These are phyloP conservation scores for Salminus brasiliensis DNA, from an alignment of 2,113 vertebrate genomes.

Conservation along the genomic window DNA sequence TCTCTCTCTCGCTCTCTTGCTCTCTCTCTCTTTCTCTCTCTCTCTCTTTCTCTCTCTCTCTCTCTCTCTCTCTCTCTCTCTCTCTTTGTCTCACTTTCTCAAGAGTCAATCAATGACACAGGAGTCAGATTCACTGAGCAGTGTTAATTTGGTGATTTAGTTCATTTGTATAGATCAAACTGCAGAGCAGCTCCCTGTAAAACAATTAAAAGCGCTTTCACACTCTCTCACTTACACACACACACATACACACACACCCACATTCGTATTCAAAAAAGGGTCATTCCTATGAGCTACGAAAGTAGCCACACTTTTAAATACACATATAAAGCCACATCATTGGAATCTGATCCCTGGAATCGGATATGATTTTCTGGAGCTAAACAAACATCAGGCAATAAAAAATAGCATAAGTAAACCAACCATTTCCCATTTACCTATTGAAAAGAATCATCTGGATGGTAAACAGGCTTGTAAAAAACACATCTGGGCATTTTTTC, in stretches of 20 bases:
- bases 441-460: too few relatives aligned
- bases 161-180: slow-evolving; percentile 5
- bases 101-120: slow-evolving; percentile 20
- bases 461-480: too few relatives aligned
- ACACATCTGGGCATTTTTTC: too few relatives aligned
- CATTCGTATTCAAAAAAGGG: background rate
- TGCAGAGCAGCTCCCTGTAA: slow-evolving; percentile 8
- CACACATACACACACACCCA: background rate
- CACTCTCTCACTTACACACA: background rate
- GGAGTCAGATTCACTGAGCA: background rate
- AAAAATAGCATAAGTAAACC: too few relatives aligned
- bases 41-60: slow-evolving; percentile 19
- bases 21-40: slow-evolving; percentile 12
- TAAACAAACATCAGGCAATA: too few relatives aligned
- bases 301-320: background rate
- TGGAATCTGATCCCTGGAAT: background rate
- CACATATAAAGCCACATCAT: background rate
- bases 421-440: too few relatives aligned
- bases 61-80: slow-evolving; percentile 31
- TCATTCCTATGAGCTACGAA: background rate
- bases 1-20: background rate
- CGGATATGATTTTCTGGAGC: too few relatives aligned
- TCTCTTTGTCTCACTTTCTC: background rate
- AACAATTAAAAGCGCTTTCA: slow-evolving; percentile 23
- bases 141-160: slow-evolving; percentile 36